Evolutionary conservation across 2,888 invertebrate genomes (phyloP), one percentile per base, ranked within the genome.

Genomic region (Sesia apiformis): DNA sequence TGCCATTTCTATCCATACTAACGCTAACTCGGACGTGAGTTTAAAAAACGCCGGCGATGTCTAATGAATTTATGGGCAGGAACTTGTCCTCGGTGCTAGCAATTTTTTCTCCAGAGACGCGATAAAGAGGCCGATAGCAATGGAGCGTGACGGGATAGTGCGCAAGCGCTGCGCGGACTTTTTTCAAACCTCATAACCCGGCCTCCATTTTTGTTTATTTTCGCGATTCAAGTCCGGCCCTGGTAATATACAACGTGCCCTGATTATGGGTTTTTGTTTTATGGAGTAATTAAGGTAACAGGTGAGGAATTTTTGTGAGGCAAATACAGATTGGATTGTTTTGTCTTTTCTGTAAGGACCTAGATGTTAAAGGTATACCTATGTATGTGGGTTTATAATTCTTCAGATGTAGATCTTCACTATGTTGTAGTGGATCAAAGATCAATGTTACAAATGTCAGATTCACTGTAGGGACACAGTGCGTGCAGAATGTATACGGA

Each of bases 61-160:
- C 83, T 89, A 90, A 90, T 90, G 89, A 90, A 90, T 90, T 90
- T 90, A 90, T 85, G 84, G 82, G 70, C 82, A 78, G 86, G 87
- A 87, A 87, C 82, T 87, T 84, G 84, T 81, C 78, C 80, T 69
- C 71, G 73, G 60, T 63, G 60, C 69, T 58, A 69, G 72, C 72
- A 72, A 72, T 81, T 83, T 81, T 83, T 80, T 78, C 84, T 78
- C 84, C 61, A 59, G 78, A 74, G 78, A 73, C 76, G 69, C 76
- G 84, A 84, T 82, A 83, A 81, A 78, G 73, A 69, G 67, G 63
- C 74, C 78, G 84, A 87, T 86, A 81, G 76, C 76, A 63, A 72
- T 66, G 66, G 69, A 60, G 63, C 78, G 78, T 81, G 79, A 80
- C 78, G 74, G 23, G 72, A 70, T 74, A 76, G 70, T 74, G 70